Percentiles rank a stretch among this genome's conserved stretches.
phyloP scores from a whole-genome alignment of 2,113 vertebrate genomes.

The Australoheros scitulus region DNA sequence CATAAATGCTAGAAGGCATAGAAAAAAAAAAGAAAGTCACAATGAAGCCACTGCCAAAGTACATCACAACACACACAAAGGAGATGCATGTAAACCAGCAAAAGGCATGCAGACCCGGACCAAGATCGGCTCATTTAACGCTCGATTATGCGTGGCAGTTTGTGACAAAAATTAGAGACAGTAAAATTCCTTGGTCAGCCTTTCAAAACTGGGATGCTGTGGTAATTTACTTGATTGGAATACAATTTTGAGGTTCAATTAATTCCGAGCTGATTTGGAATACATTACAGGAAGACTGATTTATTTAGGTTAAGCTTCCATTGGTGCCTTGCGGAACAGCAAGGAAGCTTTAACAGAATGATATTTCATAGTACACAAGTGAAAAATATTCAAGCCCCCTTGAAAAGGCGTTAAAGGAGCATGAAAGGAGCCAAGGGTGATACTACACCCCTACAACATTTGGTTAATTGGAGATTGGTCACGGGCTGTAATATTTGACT shows the following conservation, averaged over 20 bases:
- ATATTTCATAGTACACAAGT: conserved; percentile 66
- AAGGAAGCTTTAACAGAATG: conserved; percentile 65
- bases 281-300: conserved; percentile 76
- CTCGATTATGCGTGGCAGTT: conserved; percentile 39
- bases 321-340: conserved; percentile 49
- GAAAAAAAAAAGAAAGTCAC: not conserved
- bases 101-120: conserved; percentile 15
- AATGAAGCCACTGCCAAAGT: conserved; percentile 1
- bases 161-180: conserved; percentile 50
- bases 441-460: conserved; percentile 79
- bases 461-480: conserved; percentile 84
- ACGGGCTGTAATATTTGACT: conserved; percentile 81
- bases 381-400: conserved; percentile 70
- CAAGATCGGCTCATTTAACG: conserved; percentile 45
- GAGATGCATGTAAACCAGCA: conserved; percentile 32
- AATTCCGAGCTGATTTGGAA: conserved; percentile 66
- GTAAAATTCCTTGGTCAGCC: conserved; percentile 66
- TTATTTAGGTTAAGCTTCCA: conserved; percentile 81
- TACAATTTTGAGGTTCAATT: conserved; percentile 67
- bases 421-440: conserved; percentile 78
- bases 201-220: conserved; percentile 44
- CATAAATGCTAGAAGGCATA: conserved; percentile 41
- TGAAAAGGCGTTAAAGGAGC: conserved; percentile 75
- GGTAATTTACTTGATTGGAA: conserved; percentile 69
- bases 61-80: conserved; percentile 19